These are phyloP conservation scores for Ciconia boyciana DNA, from an alignment of 2,113 vertebrate species.

Conservation along the genomic window DNA sequence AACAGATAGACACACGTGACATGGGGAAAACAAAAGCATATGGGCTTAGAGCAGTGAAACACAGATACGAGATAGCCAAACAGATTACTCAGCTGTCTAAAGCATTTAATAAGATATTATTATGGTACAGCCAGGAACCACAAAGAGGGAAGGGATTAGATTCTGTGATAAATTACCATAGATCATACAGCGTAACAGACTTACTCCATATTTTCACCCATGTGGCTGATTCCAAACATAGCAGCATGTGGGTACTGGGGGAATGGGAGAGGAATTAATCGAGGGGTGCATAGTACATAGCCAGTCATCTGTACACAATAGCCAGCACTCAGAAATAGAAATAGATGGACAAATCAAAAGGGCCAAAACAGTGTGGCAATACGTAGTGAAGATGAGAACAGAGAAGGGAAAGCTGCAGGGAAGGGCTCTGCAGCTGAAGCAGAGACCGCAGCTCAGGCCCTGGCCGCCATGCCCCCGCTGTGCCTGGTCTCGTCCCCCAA, in stretches of 20 bases:
- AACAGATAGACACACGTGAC: not conserved
- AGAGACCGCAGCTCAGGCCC: rapidly evolving
- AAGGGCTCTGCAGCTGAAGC: not conserved
- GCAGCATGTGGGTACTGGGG: rapidly evolving
- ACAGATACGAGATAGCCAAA: not conserved
- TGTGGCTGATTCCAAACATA: not conserved
- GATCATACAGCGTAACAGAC: not conserved
- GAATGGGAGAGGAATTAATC: not conserved
- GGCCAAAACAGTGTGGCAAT: not conserved
- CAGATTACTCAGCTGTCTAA: not conserved
- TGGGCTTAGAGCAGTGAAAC: not conserved
- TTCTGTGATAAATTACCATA: not conserved
- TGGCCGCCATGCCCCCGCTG: rapidly evolving
- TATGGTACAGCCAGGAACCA: not conserved
- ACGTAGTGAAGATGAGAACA: not conserved
- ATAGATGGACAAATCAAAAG: not conserved
- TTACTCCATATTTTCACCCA: not conserved
- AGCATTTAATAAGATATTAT: not conserved
- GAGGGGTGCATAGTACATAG: not conserved
- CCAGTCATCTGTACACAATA: not conserved
- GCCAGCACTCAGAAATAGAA: not conserved
- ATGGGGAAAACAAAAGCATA: not conserved
- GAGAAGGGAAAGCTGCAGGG: not conserved
- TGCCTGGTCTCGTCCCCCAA: rapidly evolving
- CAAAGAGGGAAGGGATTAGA: not conserved